phyloP scores from a whole-genome alignment of 2,113 vertebrate species.

The Andinoacara biseriatus region DNA sequence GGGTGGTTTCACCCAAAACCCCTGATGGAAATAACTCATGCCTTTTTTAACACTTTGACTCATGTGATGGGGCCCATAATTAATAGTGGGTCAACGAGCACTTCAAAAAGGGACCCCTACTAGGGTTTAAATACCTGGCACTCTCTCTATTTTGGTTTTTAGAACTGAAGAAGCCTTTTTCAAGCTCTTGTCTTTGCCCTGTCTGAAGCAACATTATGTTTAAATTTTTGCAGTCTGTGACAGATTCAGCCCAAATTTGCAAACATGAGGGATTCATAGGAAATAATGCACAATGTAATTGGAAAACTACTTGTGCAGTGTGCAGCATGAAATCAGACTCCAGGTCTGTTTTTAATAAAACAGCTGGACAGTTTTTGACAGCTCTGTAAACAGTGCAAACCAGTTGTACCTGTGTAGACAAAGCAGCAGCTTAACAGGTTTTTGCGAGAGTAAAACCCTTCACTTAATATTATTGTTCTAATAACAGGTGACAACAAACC shows the following conservation, averaged over 20 bases:
- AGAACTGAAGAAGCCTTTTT: too few relatives aligned
- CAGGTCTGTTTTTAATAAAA: not conserved
- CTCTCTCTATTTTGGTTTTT: too few relatives aligned
- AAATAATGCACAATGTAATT: not conserved
- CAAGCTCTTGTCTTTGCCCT: too few relatives aligned
- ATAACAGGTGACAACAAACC: not conserved
- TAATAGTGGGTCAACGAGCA: too few relatives aligned
- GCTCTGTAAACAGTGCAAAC: not conserved
- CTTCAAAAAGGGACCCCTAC: too few relatives aligned
- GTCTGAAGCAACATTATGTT: not conserved
- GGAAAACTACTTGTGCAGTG: not conserved
- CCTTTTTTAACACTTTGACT: too few relatives aligned
- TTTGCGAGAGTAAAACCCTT: not conserved
- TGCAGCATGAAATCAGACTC: not conserved
- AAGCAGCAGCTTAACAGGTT: not conserved
- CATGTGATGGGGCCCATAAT: too few relatives aligned
- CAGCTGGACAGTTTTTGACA: not conserved
- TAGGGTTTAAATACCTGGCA: too few relatives aligned
- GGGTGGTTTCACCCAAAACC: too few relatives aligned
- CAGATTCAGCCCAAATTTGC: not conserved
- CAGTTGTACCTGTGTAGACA: not conserved
- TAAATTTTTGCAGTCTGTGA: not conserved
- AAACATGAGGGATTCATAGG: not conserved
- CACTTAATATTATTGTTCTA: not conserved
- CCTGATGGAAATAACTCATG: too few relatives aligned